Evolutionary conservation across 2,888 invertebrate species (phyloP).

Genomic region (Lasioglossum figueresi): DNA sequence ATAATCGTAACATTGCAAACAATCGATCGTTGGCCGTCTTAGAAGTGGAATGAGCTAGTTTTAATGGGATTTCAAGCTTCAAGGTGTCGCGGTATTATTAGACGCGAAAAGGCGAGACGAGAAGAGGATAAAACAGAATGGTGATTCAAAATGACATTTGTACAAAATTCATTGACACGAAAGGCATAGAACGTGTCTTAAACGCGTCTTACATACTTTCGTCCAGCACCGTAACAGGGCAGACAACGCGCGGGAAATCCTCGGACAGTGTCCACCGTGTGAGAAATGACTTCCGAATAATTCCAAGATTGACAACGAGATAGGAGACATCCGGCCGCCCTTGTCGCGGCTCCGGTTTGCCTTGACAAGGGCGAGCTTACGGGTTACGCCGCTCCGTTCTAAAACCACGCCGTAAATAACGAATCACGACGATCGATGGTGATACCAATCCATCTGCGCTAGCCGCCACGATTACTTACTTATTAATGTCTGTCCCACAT

Average conservation of each 20-base stretch:
- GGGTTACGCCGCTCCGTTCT: slow-evolving; percentile 69
- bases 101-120: not conserved
- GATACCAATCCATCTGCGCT: slow-evolving; percentile 72
- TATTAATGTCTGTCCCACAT: slow-evolving; percentile 73
- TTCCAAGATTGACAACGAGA: slow-evolving; percentile 31
- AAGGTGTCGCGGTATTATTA: not conserved
- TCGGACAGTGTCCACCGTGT: not conserved
- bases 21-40: slow-evolving; percentile 6
- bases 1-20: not conserved
- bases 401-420: slow-evolving; percentile 79
- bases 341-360: slow-evolving; percentile 36
- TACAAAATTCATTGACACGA: too few relatives aligned
- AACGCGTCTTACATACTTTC: not conserved
- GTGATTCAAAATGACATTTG: too few relatives aligned
- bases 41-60: slow-evolving; percentile 2
- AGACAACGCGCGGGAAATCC: not conserved
- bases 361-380: slow-evolving; percentile 72
- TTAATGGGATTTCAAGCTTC: slow-evolving; percentile 7
- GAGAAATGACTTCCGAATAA: slow-evolving; percentile 47
- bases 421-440: slow-evolving; percentile 78
- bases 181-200: too few relatives aligned
- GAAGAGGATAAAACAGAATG: too few relatives aligned
- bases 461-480: slow-evolving; percentile 68
- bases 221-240: not conserved
- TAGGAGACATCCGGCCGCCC: slow-evolving; percentile 39